phyloP scores from a whole-genome alignment of 1,140 invertebrate species.

The Coptotermes formosanus region DNA sequence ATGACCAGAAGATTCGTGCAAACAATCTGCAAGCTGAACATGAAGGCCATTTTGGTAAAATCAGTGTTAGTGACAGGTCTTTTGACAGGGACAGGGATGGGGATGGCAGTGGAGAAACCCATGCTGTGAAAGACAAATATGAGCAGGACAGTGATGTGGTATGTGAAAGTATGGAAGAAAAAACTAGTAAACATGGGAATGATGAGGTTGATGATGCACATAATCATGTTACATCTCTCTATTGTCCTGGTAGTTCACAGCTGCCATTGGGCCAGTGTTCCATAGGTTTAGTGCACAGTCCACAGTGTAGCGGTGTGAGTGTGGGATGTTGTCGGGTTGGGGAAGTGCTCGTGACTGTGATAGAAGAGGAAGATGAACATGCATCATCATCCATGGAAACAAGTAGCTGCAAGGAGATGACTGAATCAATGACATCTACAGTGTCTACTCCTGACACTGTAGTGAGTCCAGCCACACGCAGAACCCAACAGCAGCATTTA shows the following conservation, averaged over 20 bases:
- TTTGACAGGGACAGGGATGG: background rate
- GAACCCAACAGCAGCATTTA: constrained; percentile 11
- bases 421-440: constrained; percentile 65
- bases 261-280: background rate
- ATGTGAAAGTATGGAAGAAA: background rate
- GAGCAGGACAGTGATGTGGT: background rate
- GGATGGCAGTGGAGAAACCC: background rate
- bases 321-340: background rate
- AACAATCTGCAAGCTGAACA: background rate
- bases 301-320: background rate
- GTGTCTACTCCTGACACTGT: constrained; percentile 62
- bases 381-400: constrained; percentile 20
- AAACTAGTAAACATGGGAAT: background rate
- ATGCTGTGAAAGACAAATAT: background rate
- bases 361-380: constrained; percentile 32
- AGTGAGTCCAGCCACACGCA: constrained; percentile 42
- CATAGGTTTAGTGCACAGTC: background rate
- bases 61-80: background rate
- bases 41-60: background rate
- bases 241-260: background rate
- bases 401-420: constrained; percentile 42
- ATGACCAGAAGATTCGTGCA: background rate
- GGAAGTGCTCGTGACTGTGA: constrained; percentile 31
- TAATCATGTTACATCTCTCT: background rate
- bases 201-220: background rate